Conservation (phyloP, 2,113 vertebrate genomes). For the Gracilinanus agilis region DNA sequence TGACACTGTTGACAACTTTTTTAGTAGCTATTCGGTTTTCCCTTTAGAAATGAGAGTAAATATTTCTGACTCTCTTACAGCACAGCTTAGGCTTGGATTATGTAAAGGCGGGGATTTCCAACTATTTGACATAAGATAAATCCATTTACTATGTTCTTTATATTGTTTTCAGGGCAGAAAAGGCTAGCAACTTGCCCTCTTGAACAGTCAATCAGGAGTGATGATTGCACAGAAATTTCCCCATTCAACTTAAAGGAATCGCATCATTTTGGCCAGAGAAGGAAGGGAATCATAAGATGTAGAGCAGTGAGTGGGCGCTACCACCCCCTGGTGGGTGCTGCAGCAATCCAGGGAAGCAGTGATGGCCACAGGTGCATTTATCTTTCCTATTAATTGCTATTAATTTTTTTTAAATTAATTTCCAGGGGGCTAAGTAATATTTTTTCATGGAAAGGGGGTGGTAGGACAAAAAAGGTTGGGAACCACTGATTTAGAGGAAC, state of each 20-base stretch:
- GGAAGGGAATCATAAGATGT: background rate
- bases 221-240: background rate
- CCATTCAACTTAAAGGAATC: background rate
- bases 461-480: no score
- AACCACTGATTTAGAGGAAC: no score
- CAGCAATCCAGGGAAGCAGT: no score
- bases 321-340: no score
- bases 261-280: background rate
- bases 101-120: background rate
- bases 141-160: background rate
- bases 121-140: background rate
- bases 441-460: no score
- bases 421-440: no score
- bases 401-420: no score
- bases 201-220: background rate
- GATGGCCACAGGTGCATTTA: no score
- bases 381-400: no score
- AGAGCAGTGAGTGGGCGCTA: no score
- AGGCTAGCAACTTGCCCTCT: background rate
- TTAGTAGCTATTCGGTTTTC: conserved; percentile 23
- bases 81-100: background rate
- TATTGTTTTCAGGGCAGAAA: background rate
- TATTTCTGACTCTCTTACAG: conserved; percentile 14
- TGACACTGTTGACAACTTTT: conserved; percentile 62
- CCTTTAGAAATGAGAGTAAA: conserved; percentile 51